Evolutionary conservation across 2,113 vertebrate species (phyloP).

Genomic region (Seriola quinqueradiata): DNA sequence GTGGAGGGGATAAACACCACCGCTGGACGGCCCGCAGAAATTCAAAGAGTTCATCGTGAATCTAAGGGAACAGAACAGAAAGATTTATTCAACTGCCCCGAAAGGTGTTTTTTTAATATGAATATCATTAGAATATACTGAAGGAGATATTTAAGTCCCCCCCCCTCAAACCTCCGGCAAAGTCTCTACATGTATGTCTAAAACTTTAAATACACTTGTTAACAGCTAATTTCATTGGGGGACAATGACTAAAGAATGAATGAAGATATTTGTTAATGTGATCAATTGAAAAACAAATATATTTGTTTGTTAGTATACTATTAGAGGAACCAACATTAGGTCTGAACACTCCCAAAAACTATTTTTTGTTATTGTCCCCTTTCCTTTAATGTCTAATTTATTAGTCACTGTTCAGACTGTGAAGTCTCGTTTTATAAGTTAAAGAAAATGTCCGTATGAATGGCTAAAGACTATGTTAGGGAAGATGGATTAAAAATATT

Average conservation of each 20-base stretch:
- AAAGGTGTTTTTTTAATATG: not conserved
- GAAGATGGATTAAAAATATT: not conserved
- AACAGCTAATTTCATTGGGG: too few relatives aligned
- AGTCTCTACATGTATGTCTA: not conserved
- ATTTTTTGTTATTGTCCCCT: too few relatives aligned
- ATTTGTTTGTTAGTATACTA: too few relatives aligned
- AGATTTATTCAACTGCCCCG: not conserved
- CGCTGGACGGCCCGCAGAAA: slow-evolving; percentile 73
- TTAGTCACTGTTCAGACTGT: not conserved
- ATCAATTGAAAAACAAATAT: not conserved
- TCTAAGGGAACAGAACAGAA: slow-evolving; percentile 4
- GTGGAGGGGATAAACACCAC: slow-evolving; percentile 57
- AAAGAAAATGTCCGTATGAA: not conserved
- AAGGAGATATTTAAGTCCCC: too few relatives aligned
- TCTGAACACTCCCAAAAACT: not conserved
- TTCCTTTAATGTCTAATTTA: not conserved
- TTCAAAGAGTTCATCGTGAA: slow-evolving; percentile 77
- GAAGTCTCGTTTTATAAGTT: not conserved
- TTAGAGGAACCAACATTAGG: not conserved
- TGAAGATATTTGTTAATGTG: not conserved
- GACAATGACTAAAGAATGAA: not conserved
- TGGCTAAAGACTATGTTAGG: not conserved
- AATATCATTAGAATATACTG: too few relatives aligned
- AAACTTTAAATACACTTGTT: not conserved
- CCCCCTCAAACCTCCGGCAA: not conserved